Evolutionary conservation across 2,797 vertebrate species (phyloP).

Genomic region (Catamblyrhynchus diadema): DNA sequence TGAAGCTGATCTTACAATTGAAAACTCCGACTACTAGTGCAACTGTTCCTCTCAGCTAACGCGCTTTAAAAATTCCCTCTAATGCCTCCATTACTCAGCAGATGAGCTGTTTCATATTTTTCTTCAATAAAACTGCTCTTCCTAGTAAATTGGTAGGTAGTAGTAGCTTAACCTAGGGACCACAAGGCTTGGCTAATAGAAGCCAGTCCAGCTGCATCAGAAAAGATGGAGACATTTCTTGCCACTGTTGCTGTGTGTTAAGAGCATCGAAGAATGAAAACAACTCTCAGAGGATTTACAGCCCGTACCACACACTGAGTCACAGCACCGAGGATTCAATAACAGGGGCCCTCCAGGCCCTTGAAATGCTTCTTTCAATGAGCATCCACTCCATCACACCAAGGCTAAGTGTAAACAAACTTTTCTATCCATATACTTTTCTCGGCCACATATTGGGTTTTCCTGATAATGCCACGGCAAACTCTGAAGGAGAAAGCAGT

Average conservation of each 20-base stretch:
- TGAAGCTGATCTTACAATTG: not conserved
- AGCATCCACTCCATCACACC: constrained; percentile 52
- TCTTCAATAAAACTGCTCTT: not conserved
- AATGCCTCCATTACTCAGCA: not conserved
- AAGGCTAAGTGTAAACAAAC: constrained; percentile 36
- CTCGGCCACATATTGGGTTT: not conserved
- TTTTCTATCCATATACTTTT: not conserved
- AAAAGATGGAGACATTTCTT: constrained; percentile 6
- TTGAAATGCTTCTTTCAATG: constrained; percentile 52
- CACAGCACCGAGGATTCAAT: constrained; percentile 35
- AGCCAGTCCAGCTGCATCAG: not conserved
- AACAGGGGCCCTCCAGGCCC: constrained; percentile 51
- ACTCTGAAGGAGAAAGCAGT: not conserved
- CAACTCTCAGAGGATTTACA: constrained; percentile 50
- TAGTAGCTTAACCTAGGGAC: not conserved
- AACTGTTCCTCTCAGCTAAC: not conserved
- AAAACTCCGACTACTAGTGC: not conserved
- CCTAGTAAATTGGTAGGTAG: not conserved
- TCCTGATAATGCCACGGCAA: not conserved
- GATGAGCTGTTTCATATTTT: not conserved
- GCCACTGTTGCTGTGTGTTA: not conserved
- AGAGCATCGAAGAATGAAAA: constrained; percentile 31
- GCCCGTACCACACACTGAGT: constrained; percentile 46
- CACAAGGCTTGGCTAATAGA: not conserved
- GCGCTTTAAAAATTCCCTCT: not conserved